phyloP scores from a whole-genome alignment of 2,113 vertebrate species.

The Brienomyrus brachyistius region DNA sequence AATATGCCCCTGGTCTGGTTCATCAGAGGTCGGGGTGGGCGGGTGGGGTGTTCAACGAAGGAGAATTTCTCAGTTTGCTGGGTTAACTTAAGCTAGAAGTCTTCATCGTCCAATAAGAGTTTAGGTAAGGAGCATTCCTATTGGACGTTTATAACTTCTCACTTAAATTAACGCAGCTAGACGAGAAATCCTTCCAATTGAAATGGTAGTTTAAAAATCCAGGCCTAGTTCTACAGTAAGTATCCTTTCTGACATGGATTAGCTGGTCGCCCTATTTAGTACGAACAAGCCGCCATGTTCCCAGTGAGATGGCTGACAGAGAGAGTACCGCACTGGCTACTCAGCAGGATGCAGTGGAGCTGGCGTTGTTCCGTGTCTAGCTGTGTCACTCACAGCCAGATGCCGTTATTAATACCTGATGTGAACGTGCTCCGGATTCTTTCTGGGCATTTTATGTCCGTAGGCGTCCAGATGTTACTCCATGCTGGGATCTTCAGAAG shows the following conservation, averaged over 20 bases:
- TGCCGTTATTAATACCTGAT: conserved; percentile 15
- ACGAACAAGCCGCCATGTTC: not conserved
- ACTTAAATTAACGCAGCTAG: too few species aligned
- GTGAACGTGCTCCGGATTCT: not conserved
- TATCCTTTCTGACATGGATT: not conserved
- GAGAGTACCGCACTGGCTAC: not conserved
- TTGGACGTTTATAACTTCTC: too few species aligned
- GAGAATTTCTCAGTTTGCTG: not conserved
- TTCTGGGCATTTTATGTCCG: not conserved
- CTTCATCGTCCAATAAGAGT: too few species aligned
- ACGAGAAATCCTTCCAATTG: not conserved
- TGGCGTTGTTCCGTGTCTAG: not conserved
- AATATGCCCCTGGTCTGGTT: too few species aligned
- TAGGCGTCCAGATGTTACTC: not conserved
- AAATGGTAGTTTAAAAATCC: not conserved
- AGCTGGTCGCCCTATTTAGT: not conserved
- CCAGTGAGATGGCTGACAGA: not conserved
- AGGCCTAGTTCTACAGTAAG: not conserved
- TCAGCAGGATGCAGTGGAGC: not conserved
- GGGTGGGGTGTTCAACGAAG: too few species aligned
- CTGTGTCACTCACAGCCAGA: conserved; percentile 1
- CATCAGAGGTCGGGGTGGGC: too few species aligned
- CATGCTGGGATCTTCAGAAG: not conserved
- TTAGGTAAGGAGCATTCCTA: too few species aligned
- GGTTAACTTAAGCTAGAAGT: not conserved